Conservation (phyloP, 2,797 vertebrate species). For the Xyrichtys novacula region DNA sequence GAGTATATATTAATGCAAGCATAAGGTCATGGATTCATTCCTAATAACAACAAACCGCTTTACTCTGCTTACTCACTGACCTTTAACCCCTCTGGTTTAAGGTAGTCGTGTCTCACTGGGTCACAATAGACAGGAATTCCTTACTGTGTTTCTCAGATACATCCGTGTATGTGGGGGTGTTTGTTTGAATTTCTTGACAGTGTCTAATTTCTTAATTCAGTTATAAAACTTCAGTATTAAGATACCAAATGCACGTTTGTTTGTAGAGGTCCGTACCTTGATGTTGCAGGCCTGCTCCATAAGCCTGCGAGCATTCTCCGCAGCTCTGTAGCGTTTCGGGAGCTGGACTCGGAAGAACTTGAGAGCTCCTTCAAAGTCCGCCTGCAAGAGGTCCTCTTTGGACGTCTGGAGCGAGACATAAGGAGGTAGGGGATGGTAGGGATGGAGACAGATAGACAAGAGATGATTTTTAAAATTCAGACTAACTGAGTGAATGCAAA, state of each 20-base stretch:
- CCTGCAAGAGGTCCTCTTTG: slow-evolving; percentile 97
- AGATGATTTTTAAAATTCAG: background rate
- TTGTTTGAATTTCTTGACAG: background rate
- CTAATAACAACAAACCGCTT: background rate
- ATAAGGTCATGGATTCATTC: background rate
- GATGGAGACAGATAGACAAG: slow-evolving; percentile 16
- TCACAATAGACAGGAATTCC: slow-evolving; percentile 17
- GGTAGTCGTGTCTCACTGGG: slow-evolving; percentile 16
- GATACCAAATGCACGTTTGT: background rate
- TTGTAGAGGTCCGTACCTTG: slow-evolving; percentile 86
- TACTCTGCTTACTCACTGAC: background rate
- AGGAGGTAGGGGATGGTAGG: slow-evolving; percentile 13
- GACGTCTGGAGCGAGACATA: slow-evolving; percentile 88
- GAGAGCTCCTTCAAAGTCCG: slow-evolving; percentile 98
- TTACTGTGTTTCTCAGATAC: background rate
- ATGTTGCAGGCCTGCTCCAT: slow-evolving; percentile 99
- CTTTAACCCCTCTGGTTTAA: slow-evolving; percentile 19
- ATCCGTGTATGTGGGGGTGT: background rate
- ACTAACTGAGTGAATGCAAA: background rate
- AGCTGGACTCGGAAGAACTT: slow-evolving; percentile 99
- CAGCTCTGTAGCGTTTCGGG: slow-evolving; percentile 97
- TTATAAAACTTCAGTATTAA: background rate
- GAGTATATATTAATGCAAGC: background rate
- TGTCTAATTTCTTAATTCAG: background rate
- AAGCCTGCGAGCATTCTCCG: slow-evolving; percentile 95